These are phyloP conservation scores for Zaprionus davidi DNA, from an alignment of 1,140 invertebrate genomes.

Conservation along the genomic window DNA sequence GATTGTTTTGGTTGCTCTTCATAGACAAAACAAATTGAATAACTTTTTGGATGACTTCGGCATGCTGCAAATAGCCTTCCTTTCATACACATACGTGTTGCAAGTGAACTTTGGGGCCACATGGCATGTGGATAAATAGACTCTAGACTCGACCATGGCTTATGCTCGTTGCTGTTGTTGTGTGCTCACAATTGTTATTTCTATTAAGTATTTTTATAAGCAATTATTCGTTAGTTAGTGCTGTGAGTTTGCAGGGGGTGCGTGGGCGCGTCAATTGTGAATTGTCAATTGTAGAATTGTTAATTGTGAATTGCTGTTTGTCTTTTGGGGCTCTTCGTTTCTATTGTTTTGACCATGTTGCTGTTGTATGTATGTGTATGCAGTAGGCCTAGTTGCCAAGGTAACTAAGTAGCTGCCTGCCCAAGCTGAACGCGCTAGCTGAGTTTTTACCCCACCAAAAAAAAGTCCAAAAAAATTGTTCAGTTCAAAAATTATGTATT, in stretches of 20 bases:
- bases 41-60: constrained; percentile 43
- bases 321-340: constrained; percentile 6
- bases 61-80: constrained; percentile 73
- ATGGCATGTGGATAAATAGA: constrained; percentile 20
- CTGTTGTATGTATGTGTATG: background rate
- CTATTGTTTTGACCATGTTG: constrained; percentile 44
- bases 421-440: constrained; percentile 12
- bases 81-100: constrained; percentile 56
- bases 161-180: background rate
- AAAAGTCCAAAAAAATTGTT: constrained; percentile 27
- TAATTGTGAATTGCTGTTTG: constrained; percentile 65
- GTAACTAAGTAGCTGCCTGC: constrained; percentile 11
- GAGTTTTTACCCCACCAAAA: constrained; percentile 15
- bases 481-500: constrained; percentile 48
- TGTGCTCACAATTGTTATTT: constrained; percentile 71
- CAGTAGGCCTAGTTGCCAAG: constrained; percentile 56
- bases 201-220: constrained; percentile 77
- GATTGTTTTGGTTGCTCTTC: constrained; percentile 39
- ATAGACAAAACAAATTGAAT: constrained; percentile 39
- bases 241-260: constrained; percentile 35
- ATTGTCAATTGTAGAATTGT: constrained; percentile 59
- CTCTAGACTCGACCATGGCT: constrained; percentile 63
- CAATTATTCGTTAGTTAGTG: constrained; percentile 68
- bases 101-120: constrained; percentile 44
- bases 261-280: constrained; percentile 67